phyloP scores from a whole-genome alignment of 2,113 vertebrate species.

The Scophthalmus maximus region DNA sequence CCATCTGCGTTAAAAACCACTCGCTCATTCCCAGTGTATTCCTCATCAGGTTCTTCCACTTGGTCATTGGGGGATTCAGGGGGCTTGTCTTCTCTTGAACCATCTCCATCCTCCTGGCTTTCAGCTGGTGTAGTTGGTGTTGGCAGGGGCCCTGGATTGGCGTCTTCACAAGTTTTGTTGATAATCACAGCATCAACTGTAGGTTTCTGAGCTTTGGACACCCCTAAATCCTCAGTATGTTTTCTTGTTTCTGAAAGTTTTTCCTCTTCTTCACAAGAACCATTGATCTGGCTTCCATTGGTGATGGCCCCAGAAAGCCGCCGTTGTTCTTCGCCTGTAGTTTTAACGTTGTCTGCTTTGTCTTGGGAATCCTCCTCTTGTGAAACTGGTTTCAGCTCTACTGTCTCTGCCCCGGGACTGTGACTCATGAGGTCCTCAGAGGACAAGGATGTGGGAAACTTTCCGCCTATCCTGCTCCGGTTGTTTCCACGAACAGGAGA shows the following conservation, averaged over 20 bases:
- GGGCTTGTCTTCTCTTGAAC: conserved; percentile 49
- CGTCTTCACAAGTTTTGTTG: conserved; percentile 51
- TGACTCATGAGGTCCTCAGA: conserved; percentile 82
- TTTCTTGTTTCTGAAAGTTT: conserved; percentile 53
- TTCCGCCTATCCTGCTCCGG: conserved; percentile 67
- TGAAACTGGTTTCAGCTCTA: conserved; percentile 34
- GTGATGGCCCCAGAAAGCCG: conserved; percentile 37
- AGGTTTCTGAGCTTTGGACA: conserved; percentile 50
- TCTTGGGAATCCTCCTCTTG: conserved; percentile 52
- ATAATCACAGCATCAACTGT: conserved; percentile 45
- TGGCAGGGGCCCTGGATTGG: conserved; percentile 29
- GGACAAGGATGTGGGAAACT: conserved; percentile 78
- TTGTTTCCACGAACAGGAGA: conserved; percentile 76
- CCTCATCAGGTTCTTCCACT: conserved; percentile 73
- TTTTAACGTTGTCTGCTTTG: conserved; percentile 26
- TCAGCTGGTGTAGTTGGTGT: conserved; percentile 20
- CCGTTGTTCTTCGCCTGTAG: neutral
- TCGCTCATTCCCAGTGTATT: conserved; percentile 80
- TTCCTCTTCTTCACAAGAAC: conserved; percentile 73
- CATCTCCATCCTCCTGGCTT: conserved; percentile 48
- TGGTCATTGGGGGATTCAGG: conserved; percentile 54
- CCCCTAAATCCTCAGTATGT: conserved; percentile 49
- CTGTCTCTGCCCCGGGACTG: conserved; percentile 67
- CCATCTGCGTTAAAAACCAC: conserved; percentile 87
- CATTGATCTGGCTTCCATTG: conserved; percentile 69